Conservation (phyloP, 2,797 vertebrate genomes). For the Hippocampus kuda region DNA sequence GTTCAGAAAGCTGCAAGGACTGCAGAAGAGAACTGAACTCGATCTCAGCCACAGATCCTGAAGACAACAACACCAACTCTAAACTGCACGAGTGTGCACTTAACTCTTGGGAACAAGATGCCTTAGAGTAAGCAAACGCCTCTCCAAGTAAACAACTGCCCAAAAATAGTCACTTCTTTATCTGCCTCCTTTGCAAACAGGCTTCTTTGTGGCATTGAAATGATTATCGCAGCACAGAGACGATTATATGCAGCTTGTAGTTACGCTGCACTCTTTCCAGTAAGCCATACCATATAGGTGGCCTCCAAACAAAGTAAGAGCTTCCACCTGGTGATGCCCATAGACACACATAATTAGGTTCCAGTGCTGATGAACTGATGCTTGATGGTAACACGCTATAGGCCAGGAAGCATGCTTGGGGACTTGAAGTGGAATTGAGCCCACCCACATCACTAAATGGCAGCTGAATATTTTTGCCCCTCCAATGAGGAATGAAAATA, state of each 20-base stretch:
- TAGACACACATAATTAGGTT: constrained; percentile 32
- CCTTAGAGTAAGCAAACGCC: constrained; percentile 63
- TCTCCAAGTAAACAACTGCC: constrained; percentile 68
- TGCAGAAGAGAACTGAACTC: constrained; percentile 54
- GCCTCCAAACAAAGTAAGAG: constrained; percentile 60
- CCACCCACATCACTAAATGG: not conserved
- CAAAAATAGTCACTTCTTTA: constrained; percentile 67
- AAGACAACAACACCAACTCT: constrained; percentile 64
- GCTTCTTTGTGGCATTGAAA: constrained; percentile 57
- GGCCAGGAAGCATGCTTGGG: not conserved
- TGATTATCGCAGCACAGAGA: constrained; percentile 56
- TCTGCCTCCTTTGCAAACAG: constrained; percentile 49
- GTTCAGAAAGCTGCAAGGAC: constrained; percentile 39
- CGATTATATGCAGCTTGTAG: constrained; percentile 46
- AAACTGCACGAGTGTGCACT: constrained; percentile 51
- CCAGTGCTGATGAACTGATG: constrained; percentile 26
- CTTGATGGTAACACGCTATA: constrained; percentile 12
- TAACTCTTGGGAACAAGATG: constrained; percentile 67
- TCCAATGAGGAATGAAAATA: constrained; percentile 8
- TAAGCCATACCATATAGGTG: constrained; percentile 49
- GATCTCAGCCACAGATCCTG: constrained; percentile 55
- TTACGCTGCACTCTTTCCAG: constrained; percentile 45
- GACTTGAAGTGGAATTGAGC: not conserved
- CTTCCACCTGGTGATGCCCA: constrained; percentile 47
- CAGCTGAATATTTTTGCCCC: constrained; percentile 7